Conservation (phyloP, 2,797 vertebrate species). For the Psittacula echo region DNA sequence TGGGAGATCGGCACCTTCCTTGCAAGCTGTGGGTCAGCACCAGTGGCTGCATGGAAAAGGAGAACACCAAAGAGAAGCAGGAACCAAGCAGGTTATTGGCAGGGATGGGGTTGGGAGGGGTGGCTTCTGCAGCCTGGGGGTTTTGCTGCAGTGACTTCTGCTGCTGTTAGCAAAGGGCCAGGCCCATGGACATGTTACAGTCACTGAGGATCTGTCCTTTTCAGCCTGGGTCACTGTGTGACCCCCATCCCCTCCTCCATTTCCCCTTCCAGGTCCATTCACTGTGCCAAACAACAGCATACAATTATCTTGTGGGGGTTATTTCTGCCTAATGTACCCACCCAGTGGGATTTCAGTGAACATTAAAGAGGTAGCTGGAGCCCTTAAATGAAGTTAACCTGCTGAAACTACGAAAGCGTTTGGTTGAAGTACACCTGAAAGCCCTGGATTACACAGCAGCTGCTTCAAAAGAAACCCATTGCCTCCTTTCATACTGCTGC, state of each 20-base stretch:
- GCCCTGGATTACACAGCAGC: constrained; percentile 72
- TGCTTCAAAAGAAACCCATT: constrained; percentile 75
- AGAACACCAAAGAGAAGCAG: neutral
- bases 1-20: neutral
- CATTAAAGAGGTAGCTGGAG: constrained; percentile 75
- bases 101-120: neutral
- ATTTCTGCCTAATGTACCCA: constrained; percentile 74
- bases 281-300: constrained; percentile 66
- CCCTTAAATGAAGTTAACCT: constrained; percentile 83
- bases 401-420: constrained; percentile 70
- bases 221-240: neutral
- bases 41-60: neutral
- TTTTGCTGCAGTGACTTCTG: neutral
- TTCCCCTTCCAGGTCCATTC: neutral
- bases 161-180: neutral
- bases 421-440: constrained; percentile 77
- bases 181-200: neutral
- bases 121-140: neutral
- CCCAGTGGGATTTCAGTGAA: constrained; percentile 64
- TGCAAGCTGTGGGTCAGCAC: neutral
- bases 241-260: neutral
- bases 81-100: neutral
- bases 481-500: constrained; percentile 69
- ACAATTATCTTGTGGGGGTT: constrained; percentile 38
- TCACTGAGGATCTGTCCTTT: neutral